Percentiles rank a stretch among this genome's conserved stretches.
phyloP scores from a whole-genome alignment of 2,113 vertebrate genomes.

The Eolophus roseicapilla region DNA sequence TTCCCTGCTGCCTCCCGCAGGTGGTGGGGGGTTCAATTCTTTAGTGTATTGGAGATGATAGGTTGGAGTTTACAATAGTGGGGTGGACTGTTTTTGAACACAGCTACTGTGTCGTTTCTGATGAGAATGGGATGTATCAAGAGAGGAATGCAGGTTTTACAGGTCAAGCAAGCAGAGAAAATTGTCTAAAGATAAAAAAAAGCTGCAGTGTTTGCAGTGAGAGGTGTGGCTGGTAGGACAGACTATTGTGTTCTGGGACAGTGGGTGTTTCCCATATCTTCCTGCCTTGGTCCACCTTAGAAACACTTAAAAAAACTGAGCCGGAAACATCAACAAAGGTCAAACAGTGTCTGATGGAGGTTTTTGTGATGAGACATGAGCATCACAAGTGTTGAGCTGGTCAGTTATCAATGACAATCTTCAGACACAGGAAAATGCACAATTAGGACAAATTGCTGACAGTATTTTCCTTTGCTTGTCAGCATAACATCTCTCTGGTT shows the following conservation, averaged over 20 bases:
- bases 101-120: neutral
- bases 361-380: neutral
- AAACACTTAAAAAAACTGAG: neutral
- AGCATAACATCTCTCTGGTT: neutral
- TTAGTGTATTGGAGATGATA: neutral
- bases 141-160: neutral
- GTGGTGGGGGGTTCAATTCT: neutral
- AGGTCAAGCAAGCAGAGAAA: constrained; percentile 18
- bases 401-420: neutral
- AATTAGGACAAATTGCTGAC: neutral
- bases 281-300: neutral
- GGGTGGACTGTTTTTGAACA: neutral
- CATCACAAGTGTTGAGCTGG: neutral
- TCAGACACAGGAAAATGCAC: neutral
- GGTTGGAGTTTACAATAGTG: neutral
- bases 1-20: neutral
- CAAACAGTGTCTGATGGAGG: neutral
- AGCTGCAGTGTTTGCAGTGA: neutral
- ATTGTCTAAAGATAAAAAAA: neutral
- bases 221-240: neutral
- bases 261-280: neutral
- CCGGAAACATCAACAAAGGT: neutral
- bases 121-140: neutral
- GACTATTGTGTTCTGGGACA: neutral
- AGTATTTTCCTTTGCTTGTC: neutral